These are phyloP conservation scores for Helleia helle DNA, from an alignment of 2,888 invertebrate genomes.

Conservation along the genomic window DNA sequence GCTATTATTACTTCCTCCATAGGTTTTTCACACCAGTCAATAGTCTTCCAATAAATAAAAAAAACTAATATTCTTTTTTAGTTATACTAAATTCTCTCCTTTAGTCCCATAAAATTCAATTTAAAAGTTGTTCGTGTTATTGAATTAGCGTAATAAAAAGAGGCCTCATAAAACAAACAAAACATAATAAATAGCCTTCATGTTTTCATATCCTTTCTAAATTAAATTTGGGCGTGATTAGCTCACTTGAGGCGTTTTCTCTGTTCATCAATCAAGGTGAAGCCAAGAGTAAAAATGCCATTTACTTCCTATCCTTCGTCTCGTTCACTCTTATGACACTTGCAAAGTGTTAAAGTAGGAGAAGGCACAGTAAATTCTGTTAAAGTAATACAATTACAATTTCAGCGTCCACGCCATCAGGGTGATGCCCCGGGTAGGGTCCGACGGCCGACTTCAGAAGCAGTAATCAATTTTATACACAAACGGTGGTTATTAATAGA, in stretches of 20 bases:
- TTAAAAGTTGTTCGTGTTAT: conserved; percentile 25
- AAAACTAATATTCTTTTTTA: no score
- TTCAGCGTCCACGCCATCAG: conserved; percentile 65
- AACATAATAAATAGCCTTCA: conserved; percentile 46
- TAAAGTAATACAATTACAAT: conserved; percentile 53
- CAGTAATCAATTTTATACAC: conserved; percentile 70
- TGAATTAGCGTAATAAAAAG: conserved; percentile 35
- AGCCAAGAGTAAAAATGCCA: conserved; percentile 46
- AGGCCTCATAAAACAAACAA: conserved; percentile 56
- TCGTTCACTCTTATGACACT: conserved; percentile 35
- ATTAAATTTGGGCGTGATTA: conserved; percentile 71
- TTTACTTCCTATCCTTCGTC: conserved; percentile 44
- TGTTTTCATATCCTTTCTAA: conserved; percentile 57
- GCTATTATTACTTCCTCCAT: no score
- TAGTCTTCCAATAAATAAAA: no score
- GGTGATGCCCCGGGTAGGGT: conserved; percentile 42
- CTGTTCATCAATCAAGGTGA: conserved; percentile 68
- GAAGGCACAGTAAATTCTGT: conserved; percentile 29
- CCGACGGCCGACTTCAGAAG: conserved; percentile 62
- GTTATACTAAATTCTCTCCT: no score
- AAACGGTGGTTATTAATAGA: conserved; percentile 65
- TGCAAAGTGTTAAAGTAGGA: conserved; percentile 22
- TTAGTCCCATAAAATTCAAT: conserved; percentile 4
- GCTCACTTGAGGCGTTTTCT: conserved; percentile 69
- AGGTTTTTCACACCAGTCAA: no score